phyloP scores from a whole-genome alignment of 2,797 vertebrate species.

The Glossophaga mutica region DNA sequence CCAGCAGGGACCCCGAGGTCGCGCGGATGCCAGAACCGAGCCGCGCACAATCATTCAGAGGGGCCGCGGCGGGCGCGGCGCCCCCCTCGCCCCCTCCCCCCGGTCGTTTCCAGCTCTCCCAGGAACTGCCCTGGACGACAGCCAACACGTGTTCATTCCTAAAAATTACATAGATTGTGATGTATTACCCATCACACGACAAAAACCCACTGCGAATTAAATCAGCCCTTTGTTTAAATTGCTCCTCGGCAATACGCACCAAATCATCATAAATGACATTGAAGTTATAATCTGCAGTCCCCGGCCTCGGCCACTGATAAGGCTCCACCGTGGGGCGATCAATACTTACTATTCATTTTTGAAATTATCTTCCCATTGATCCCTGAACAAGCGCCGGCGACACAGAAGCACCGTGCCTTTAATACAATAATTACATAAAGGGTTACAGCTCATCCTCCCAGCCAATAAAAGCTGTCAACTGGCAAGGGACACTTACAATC shows the following conservation, averaged over 20 bases:
- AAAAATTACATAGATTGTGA: constrained; percentile 97
- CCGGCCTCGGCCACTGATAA: constrained; percentile 93
- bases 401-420: constrained; percentile 91
- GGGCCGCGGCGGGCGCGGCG: constrained; percentile 84
- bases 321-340: constrained; percentile 92
- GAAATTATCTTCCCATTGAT: constrained; percentile 99
- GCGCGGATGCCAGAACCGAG: constrained; percentile 93
- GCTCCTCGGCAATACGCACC: constrained; percentile 87
- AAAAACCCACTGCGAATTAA: constrained; percentile 98
- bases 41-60: constrained; percentile 95
- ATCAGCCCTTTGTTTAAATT: constrained; percentile 96
- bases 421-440: constrained; percentile 99
- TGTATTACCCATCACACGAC: constrained; percentile 96
- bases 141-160: constrained; percentile 89
- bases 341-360: constrained; percentile 99
- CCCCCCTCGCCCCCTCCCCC: constrained; percentile 56
- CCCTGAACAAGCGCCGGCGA: constrained; percentile 92
- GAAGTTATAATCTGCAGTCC: constrained; percentile 95
- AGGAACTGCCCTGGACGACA: constrained; percentile 88
- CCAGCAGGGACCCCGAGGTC: constrained; percentile 92
- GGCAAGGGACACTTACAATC: constrained; percentile 91
- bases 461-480: constrained; percentile 99
- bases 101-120: constrained; percentile 86
- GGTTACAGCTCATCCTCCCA: constrained; percentile 98
- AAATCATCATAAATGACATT: constrained; percentile 98